Percentiles rank a stretch among this genome's conserved stretches.
Evolutionary conservation across 2,113 vertebrate genomes (phyloP).

Genomic region (Crotalus horridus): DNA sequence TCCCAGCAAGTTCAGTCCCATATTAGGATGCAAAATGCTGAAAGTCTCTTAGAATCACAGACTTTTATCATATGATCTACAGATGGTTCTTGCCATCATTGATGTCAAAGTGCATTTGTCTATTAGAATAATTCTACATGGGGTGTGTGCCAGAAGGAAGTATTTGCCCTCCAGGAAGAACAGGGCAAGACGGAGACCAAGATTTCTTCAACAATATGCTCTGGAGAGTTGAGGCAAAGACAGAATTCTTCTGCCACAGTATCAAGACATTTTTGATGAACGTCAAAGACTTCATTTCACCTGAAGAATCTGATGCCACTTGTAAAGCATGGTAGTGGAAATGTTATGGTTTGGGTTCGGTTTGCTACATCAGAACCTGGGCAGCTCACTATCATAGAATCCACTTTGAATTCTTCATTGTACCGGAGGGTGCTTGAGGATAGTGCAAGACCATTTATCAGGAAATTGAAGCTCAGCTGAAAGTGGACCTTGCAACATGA

Average conservation of each 20-base stretch:
- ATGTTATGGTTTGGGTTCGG: neutral
- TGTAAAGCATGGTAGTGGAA: neutral
- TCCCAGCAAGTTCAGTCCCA: neutral
- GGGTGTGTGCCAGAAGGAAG: neutral
- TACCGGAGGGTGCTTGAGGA: too few relatives aligned
- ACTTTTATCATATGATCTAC: neutral
- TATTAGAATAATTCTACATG: neutral
- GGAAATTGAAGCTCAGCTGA: too few relatives aligned
- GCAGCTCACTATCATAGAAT: too few relatives aligned
- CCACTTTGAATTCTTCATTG: too few relatives aligned
- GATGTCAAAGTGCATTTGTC: neutral
- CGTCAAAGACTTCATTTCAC: neutral
- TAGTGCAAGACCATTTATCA: too few relatives aligned
- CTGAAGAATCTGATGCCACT: neutral
- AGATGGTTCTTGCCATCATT: neutral
- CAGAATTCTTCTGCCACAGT: neutral
- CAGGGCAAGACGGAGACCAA: neutral
- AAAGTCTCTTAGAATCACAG: neutral
- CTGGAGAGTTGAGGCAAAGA: neutral
- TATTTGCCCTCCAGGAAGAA: neutral
- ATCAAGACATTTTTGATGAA: neutral
- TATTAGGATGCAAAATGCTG: neutral
- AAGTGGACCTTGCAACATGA: too few relatives aligned
- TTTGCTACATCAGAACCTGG: neutral
- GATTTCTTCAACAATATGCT: too few relatives aligned